Evolutionary conservation across 2,888 invertebrate genomes (phyloP).

Genomic region (Achlya flavicornis): DNA sequence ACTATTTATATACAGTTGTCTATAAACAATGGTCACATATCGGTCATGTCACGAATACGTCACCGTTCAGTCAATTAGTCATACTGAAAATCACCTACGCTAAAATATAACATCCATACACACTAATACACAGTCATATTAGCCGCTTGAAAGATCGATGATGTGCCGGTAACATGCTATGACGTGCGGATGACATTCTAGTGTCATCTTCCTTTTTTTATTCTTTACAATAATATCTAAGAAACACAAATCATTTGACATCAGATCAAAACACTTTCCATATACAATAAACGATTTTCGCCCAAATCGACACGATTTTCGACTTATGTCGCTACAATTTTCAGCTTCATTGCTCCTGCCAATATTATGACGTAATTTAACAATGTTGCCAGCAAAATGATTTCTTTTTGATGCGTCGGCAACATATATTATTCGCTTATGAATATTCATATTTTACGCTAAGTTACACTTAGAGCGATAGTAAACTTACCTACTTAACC

Average conservation of each 20-base stretch:
- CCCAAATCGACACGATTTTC: constrained; percentile 14
- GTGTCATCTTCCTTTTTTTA: no score
- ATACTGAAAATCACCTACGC: no score
- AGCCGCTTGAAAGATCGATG: no score
- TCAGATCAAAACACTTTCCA: neutral
- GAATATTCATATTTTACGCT: neutral
- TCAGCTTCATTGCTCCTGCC: constrained; percentile 23
- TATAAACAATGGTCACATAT: no score
- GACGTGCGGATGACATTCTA: no score
- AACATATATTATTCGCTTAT: neutral
- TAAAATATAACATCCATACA: no score
- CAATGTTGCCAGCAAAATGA: neutral
- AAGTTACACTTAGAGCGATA: neutral
- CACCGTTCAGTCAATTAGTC: no score
- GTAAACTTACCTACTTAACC: neutral
- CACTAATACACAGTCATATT: no score
- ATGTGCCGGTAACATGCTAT: no score
- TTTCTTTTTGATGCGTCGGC: neutral
- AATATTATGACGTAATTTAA: constrained; percentile 6
- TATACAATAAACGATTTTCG: constrained; percentile 27
- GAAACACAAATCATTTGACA: neutral
- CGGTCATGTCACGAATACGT: no score
- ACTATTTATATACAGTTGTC: no score
- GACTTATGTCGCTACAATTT: constrained; percentile 26
- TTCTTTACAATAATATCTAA: no score